Conservation (phyloP, 1,140 invertebrate species). For the Eciton burchellii region DNA sequence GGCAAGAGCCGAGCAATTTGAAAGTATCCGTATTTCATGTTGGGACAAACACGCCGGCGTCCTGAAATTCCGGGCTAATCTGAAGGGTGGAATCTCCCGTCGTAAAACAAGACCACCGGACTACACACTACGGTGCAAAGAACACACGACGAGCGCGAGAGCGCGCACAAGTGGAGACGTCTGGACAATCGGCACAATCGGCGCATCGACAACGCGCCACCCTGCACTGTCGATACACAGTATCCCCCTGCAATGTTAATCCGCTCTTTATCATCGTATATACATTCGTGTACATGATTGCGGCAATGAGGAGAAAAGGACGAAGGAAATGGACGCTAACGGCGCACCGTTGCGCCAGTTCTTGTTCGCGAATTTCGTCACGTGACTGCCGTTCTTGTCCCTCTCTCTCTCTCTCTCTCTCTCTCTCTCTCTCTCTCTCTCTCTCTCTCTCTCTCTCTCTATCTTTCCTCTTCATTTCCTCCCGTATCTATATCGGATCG, state of each 20-base stretch:
- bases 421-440: neutral
- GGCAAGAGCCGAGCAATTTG: too few relatives aligned
- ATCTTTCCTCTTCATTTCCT: neutral
- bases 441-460: neutral
- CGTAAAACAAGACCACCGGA: too few relatives aligned
- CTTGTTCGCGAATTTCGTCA: constrained; percentile 16
- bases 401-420: neutral
- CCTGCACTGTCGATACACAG: constrained; percentile 6
- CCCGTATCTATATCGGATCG: neutral
- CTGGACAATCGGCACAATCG: neutral
- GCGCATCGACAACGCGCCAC: neutral
- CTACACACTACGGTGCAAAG: too few relatives aligned
- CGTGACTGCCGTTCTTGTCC: neutral
- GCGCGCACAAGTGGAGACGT: neutral
- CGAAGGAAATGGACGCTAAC: constrained; percentile 26
- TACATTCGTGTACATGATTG: constrained; percentile 5
- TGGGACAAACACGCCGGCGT: too few relatives aligned
- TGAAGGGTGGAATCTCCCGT: too few relatives aligned
- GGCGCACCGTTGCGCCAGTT: constrained; percentile 6
- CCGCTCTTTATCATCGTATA: constrained; percentile 8
- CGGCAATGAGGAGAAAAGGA: neutral
- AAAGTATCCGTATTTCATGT: too few relatives aligned
- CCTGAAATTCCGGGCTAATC: too few relatives aligned
- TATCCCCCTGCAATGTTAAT: constrained; percentile 1
- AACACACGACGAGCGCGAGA: neutral